Conservation (phyloP, 2,113 vertebrate genomes). For the Cichladusa arquata region DNA sequence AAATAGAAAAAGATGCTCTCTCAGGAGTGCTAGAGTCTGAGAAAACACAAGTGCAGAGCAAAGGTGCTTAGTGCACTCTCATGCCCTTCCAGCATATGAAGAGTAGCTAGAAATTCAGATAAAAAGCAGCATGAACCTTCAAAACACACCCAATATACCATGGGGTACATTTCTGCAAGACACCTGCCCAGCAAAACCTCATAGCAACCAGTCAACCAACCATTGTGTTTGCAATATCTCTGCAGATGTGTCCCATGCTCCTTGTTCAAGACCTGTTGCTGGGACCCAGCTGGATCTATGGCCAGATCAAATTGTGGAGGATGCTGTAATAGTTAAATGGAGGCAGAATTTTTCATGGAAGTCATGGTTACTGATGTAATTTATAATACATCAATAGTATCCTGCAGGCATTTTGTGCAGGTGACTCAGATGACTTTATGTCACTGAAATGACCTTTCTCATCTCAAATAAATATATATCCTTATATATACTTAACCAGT, state of each 20-base stretch:
- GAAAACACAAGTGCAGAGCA: not conserved
- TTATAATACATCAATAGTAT: not conserved
- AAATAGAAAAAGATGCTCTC: not conserved
- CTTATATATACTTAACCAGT: not conserved
- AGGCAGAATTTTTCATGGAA: not conserved
- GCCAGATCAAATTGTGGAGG: not conserved
- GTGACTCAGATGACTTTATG: not conserved
- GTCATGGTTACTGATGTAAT: not conserved
- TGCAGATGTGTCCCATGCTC: not conserved
- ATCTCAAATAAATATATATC: not conserved
- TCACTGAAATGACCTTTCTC: not conserved
- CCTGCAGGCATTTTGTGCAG: not conserved
- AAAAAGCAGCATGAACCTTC: not conserved
- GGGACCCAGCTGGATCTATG: not conserved
- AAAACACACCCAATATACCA: not conserved
- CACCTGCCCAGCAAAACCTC: not conserved
- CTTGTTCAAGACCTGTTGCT: not conserved
- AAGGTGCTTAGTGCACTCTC: not conserved
- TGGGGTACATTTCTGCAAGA: not conserved
- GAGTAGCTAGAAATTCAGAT: not conserved
- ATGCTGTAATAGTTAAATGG: not conserved
- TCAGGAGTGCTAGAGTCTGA: not conserved
- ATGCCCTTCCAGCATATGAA: not conserved
- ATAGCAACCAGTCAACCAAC: not conserved
- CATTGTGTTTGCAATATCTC: not conserved